phyloP scores from a whole-genome alignment of 2,797 vertebrate species.

The Chiloscyllium punctatum region DNA sequence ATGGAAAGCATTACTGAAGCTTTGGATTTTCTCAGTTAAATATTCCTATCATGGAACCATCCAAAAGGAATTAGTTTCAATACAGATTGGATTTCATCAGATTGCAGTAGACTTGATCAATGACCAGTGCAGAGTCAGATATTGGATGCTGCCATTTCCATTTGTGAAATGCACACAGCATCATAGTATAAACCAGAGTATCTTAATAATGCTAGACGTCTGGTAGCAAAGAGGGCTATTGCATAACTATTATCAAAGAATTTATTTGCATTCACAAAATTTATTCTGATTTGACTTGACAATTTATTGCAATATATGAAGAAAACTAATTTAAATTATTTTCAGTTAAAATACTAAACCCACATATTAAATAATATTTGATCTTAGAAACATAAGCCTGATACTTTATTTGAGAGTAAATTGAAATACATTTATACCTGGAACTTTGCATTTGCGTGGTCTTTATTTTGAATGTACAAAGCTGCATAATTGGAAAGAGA shows the following conservation, averaged over 20 bases:
- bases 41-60: background rate
- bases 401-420: background rate
- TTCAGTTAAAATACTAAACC: background rate
- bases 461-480: background rate
- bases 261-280: background rate
- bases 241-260: background rate
- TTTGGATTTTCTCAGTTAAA: background rate
- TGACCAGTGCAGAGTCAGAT: background rate
- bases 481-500: background rate
- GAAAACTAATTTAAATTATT: background rate
- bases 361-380: background rate
- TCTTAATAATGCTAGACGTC: background rate
- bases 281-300: background rate
- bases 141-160: background rate
- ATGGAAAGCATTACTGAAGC: background rate
- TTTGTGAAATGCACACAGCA: background rate
- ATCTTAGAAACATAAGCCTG: background rate
- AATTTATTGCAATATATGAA: background rate
- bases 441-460: background rate
- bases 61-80: background rate
- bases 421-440: background rate
- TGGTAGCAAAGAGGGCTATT: background rate
- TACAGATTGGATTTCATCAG: background rate
- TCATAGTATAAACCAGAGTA: background rate
- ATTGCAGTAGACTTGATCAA: background rate